Percentiles rank a stretch among this genome's conserved stretches.
Evolutionary conservation across 2,888 invertebrate species (phyloP).

Genomic region (Dolichomitus sp.): DNA sequence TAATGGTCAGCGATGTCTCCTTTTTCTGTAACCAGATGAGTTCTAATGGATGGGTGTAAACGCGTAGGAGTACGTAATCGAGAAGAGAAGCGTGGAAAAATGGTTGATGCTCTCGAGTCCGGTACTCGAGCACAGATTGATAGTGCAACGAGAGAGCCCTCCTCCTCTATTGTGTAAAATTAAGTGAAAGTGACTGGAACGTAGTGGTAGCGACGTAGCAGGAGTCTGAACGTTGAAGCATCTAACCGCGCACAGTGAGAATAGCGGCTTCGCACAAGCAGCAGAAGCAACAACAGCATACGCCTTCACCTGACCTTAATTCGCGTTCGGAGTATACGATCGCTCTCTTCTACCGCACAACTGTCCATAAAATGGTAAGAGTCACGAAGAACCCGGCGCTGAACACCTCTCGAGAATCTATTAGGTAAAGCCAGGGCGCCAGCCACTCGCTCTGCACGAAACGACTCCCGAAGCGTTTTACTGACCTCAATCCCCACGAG

Average conservation of each 20-base stretch:
- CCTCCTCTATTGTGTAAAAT: conserved; percentile 59
- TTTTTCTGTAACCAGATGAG: neutral
- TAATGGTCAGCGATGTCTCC: neutral
- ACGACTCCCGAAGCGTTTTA: conserved; percentile 63
- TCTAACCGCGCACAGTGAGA: conserved; percentile 23
- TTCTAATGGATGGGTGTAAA: neutral
- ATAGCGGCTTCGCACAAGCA: conserved; percentile 24
- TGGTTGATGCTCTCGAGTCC: conserved; percentile 28
- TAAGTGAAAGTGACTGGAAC: conserved; percentile 62
- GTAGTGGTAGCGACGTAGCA: neutral
- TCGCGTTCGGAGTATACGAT: conserved; percentile 55
- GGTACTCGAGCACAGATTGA: conserved; percentile 35
- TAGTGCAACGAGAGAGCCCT: conserved; percentile 32
- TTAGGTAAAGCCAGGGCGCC: conserved; percentile 35
- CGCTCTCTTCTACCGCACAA: conserved; percentile 39
- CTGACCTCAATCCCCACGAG: conserved; percentile 67
- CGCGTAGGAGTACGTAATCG: conserved; percentile 36
- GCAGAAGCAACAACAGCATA: conserved; percentile 30
- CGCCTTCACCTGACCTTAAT: conserved; percentile 67
- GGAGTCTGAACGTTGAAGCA: conserved; percentile 29
- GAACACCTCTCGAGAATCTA: conserved; percentile 41
- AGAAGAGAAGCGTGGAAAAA: conserved; percentile 34
- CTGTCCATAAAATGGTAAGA: conserved; percentile 64
- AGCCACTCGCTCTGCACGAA: conserved; percentile 33
- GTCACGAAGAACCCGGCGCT: conserved; percentile 56